phyloP scores from a whole-genome alignment of 2,888 invertebrate species.

The Hemaris fuciformis region DNA sequence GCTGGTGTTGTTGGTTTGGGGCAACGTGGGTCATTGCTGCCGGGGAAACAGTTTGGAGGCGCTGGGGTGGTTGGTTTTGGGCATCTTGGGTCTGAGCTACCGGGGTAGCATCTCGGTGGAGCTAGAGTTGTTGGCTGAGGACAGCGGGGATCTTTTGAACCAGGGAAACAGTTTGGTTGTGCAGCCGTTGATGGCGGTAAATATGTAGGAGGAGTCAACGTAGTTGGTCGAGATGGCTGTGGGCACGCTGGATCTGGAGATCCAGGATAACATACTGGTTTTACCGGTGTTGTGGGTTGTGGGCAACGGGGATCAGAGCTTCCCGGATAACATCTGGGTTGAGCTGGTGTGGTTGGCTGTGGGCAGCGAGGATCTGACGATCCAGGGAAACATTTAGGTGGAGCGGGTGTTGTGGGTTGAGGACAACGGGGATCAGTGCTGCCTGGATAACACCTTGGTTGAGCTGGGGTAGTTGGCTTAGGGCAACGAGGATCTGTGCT shows the following conservation, averaged over 20 bases:
- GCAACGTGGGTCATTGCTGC: constrained; percentile 26
- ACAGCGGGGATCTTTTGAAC: constrained; percentile 40
- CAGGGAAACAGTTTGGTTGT: constrained; percentile 47
- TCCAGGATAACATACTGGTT: constrained; percentile 35
- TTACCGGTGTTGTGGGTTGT: constrained; percentile 30
- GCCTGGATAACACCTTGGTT: constrained; percentile 31
- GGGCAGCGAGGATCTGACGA: constrained; percentile 44
- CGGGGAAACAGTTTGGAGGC: constrained; percentile 26
- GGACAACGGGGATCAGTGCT: constrained; percentile 34
- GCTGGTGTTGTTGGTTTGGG: constrained; percentile 30
- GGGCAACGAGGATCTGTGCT: not conserved
- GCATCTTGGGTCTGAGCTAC: constrained; percentile 53
- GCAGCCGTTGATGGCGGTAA: constrained; percentile 36
- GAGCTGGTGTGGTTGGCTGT: constrained; percentile 39
- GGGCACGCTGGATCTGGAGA: constrained; percentile 28
- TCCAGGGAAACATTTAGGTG: constrained; percentile 47
- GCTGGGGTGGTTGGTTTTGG: constrained; percentile 40
- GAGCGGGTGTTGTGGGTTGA: constrained; percentile 24
- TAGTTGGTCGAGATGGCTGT: constrained; percentile 31
- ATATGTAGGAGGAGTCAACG: constrained; percentile 30
- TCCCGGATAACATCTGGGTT: constrained; percentile 49
- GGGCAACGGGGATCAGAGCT: constrained; percentile 36
- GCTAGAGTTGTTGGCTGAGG: constrained; percentile 44
- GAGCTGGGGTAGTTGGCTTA: not conserved
- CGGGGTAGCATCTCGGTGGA: constrained; percentile 39